Conservation (phyloP, 2,888 invertebrate genomes). For the Drosophila kanekoi region DNA sequence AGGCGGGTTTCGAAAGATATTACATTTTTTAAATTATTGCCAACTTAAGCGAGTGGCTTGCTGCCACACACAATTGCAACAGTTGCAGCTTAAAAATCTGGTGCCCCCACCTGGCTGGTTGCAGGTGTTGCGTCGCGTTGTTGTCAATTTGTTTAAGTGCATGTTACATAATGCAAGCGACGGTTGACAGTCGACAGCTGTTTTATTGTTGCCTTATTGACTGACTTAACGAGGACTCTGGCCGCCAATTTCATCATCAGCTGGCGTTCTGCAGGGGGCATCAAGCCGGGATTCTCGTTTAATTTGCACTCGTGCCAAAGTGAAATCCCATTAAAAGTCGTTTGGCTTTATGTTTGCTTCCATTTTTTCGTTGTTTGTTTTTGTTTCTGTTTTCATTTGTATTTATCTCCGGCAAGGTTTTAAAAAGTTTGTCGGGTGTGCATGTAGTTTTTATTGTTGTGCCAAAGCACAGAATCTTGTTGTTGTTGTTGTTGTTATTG, state of each 20-base stretch:
- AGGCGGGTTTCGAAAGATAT: constrained; percentile 5
- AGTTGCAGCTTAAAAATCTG: constrained; percentile 14
- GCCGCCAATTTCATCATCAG: constrained; percentile 25
- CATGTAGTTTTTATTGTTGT: constrained; percentile 46
- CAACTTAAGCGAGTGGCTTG: constrained; percentile 27
- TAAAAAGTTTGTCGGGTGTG: constrained; percentile 34
- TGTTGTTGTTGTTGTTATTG: constrained; percentile 4
- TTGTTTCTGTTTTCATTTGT: constrained; percentile 18
- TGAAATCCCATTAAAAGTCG: constrained; percentile 56
- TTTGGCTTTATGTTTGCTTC: constrained; percentile 17
- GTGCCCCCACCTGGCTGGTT: constrained; percentile 14
- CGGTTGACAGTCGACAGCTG: constrained; percentile 25
- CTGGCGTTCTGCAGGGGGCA: background rate
- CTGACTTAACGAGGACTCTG: constrained; percentile 27
- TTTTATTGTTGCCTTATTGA: constrained; percentile 32
- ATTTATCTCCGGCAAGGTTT: constrained; percentile 18
- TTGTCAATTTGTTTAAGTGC: constrained; percentile 76
- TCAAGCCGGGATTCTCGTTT: constrained; percentile 15
- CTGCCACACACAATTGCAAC: constrained; percentile 8
- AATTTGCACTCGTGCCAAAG: constrained; percentile 45
- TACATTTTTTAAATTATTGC: constrained; percentile 51
- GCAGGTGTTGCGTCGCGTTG: constrained; percentile 34
- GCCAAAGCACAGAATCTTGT: constrained; percentile 12
- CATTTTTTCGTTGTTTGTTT: background rate
- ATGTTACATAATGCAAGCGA: constrained; percentile 63